Conservation (phyloP, 2,888 invertebrate species). For the Nineta flava region DNA sequence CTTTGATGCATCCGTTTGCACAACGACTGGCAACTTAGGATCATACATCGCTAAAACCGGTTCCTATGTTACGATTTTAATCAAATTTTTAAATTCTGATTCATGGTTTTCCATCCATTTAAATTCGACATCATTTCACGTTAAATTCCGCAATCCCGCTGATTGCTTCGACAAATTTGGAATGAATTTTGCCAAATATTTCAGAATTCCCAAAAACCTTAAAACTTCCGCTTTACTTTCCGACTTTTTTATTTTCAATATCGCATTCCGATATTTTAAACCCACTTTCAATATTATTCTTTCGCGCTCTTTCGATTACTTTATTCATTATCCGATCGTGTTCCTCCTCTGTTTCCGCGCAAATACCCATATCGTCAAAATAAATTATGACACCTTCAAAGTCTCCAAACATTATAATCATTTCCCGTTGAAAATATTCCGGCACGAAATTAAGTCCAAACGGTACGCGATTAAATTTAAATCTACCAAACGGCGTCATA, state of each 20-base stretch:
- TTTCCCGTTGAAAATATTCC: slow-evolving; percentile 10
- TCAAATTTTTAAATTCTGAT: neutral
- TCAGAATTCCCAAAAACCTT: slow-evolving; percentile 1
- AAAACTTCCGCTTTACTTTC: neutral
- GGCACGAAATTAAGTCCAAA: slow-evolving; percentile 10
- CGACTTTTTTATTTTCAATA: neutral
- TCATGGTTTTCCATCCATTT: no score
- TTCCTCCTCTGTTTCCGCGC: slow-evolving; percentile 10
- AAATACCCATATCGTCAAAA: neutral
- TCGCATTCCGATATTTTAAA: neutral
- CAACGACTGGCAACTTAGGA: neutral
- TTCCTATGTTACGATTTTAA: neutral
- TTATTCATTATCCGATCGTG: slow-evolving; percentile 12
- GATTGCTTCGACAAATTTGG: no score
- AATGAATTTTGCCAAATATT: slow-evolving; percentile 1
- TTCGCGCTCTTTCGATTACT: slow-evolving; percentile 8
- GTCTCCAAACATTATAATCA: slow-evolving; percentile 9
- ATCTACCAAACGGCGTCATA: slow-evolving; percentile 13
- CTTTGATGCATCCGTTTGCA: neutral
- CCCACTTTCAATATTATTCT: neutral
- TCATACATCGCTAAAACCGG: slow-evolving; percentile 5
- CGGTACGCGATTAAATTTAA: slow-evolving; percentile 9
- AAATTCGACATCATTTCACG: no score
- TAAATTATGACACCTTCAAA: slow-evolving; percentile 9
- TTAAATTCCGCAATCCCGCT: no score